These are phyloP conservation scores for Amazona finschi DNA, from an alignment of 2,797 vertebrate species.

Conservation along the genomic window DNA sequence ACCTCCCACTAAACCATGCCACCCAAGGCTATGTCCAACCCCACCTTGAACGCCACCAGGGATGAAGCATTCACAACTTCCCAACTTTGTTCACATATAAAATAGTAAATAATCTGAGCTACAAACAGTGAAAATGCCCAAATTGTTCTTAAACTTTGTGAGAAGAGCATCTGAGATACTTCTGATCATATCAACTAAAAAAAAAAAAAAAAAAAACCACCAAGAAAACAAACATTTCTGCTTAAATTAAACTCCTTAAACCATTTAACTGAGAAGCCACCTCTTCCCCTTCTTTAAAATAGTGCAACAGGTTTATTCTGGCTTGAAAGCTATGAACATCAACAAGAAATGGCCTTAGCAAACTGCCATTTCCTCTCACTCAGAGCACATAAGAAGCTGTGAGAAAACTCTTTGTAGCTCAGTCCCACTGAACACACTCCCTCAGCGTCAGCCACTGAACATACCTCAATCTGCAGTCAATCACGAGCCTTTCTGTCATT, in stretches of 20 bases:
- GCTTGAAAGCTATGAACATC: background rate
- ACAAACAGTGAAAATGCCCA: background rate
- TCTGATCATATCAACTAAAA: background rate
- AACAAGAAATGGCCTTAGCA: background rate
- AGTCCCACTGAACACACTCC: background rate
- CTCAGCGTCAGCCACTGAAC: accelerated
- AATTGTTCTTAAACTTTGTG: background rate
- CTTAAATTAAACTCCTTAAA: background rate
- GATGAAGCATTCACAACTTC: too few species aligned
- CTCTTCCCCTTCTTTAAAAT: background rate
- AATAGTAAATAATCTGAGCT: background rate
- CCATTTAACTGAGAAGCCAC: background rate
- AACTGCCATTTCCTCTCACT: background rate
- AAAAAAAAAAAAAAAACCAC: background rate
- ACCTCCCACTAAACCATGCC: too few species aligned
- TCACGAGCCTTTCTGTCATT: background rate
- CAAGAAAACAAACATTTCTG: background rate
- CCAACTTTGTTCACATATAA: background rate
- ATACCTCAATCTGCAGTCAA: background rate
- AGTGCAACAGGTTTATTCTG: background rate
- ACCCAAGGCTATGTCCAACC: too few species aligned
- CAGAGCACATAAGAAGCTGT: background rate
- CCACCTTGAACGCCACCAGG: too few species aligned
- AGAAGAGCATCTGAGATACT: background rate
- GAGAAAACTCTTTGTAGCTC: background rate